These are phyloP conservation scores for Takifugu ocellatus DNA, from an alignment of 2,797 vertebrate genomes.

Conservation along the genomic window DNA sequence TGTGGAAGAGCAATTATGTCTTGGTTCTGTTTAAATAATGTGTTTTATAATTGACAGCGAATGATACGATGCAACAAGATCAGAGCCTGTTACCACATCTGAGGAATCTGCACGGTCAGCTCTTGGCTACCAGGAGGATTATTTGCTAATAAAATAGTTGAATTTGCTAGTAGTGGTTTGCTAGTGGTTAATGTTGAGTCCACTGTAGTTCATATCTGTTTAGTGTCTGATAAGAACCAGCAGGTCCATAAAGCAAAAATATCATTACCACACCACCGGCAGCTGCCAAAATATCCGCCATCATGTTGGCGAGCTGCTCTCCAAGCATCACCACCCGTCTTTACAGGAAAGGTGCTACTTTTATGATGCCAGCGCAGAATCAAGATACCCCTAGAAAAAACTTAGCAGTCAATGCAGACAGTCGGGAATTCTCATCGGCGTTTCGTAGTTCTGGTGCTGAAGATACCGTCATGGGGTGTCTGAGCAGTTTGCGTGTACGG, in stretches of 20 bases:
- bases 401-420: too few relatives aligned
- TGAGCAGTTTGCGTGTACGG: conserved; percentile 20
- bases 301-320: conserved; percentile 55
- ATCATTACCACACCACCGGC: conserved; percentile 58
- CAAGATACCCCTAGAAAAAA: conserved; percentile 46
- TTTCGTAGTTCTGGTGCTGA: conserved; percentile 13
- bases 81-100: too few relatives aligned
- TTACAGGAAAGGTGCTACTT: conserved; percentile 77
- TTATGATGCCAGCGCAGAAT: conserved; percentile 62
- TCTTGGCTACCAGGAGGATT: too few relatives aligned
- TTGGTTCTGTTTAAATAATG: too few relatives aligned
- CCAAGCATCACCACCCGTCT: conserved; percentile 56
- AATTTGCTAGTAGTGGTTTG: too few relatives aligned
- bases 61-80: too few relatives aligned
- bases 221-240: conserved; percentile 70
- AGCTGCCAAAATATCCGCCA: conserved; percentile 73
- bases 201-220: too few relatives aligned
- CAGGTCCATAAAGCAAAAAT: conserved; percentile 78
- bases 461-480: conserved; percentile 19
- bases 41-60: too few relatives aligned
- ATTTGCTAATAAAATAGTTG: too few relatives aligned
- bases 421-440: not conserved
- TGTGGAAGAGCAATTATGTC: too few relatives aligned
- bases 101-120: too few relatives aligned
- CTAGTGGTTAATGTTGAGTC: too few relatives aligned